Base-by-base conservation (phyloP, 2,113 vertebrate genomes). In the Mirza zaza region DNA sequence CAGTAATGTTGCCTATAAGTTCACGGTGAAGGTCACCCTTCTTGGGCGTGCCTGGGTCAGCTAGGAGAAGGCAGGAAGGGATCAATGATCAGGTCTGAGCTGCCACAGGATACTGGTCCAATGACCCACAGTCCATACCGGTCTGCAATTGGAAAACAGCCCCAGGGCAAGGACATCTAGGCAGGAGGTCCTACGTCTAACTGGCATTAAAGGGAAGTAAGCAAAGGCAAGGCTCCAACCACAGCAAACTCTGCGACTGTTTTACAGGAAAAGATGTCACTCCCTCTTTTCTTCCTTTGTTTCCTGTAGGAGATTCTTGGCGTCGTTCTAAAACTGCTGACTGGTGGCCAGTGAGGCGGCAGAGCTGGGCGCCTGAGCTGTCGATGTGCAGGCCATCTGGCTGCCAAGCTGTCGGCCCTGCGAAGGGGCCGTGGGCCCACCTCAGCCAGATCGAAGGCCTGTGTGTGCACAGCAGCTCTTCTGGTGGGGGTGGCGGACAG, bases 331-430 rank as follows among this genome's bases (percentile, higher is more conserved):
- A 73, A 87, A 83, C 18, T 91, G 82, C 68, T 94, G 81, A 95
- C 5, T 5, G 27, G 18, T 75, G 83, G 61, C 59, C 57, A 80
- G 77, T 10, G 65, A 85, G 50, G 61, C 0, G 0, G 32, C 65
- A 29, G 73, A 70, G n/a, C 36, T n/a, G 25, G 85, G 76, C 75
- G 80, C 89, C 85, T 92, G 63, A n/a, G 52, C 73, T 94, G 92
- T 94, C 73, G 87, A 59, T 90, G 63, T 34, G 52, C 13, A 87
- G 97, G 83, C 86, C 91, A 95, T 84, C 89, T 96, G 86, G 93
- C 77, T 89, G 59, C 96, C 95, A 96, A 86, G 39, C 84, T 97
- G 95, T 96, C 94, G 86, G 79, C 68, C 39, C 3, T 2, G 39
- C n/a, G 91, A 92, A 92, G 71, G 71, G 32, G 13, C 29, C 2